Conservation (phyloP, 2,888 invertebrate species). For the Lysandra coridon region DNA sequence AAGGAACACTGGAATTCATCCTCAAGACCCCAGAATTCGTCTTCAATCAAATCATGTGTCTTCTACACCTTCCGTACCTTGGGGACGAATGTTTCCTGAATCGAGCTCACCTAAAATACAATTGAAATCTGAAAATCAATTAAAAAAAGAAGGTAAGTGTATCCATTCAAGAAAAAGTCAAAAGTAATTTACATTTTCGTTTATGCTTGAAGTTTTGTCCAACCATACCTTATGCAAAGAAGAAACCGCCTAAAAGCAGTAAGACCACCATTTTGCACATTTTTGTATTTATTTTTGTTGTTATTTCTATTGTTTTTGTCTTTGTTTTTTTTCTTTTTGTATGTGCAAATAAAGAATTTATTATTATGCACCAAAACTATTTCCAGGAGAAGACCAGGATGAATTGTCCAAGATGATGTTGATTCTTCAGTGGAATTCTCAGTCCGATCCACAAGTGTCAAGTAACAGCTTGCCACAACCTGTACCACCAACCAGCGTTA, state of each 20-base stretch:
- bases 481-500: background rate
- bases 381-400: background rate
- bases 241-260: no score
- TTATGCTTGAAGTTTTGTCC: background rate
- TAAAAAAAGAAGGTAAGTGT: background rate
- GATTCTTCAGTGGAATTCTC: background rate
- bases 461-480: background rate
- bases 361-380: background rate
- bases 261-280: no score
- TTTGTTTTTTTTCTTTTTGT: no score
- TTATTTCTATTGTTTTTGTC: no score
- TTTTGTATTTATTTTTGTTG: no score
- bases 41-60: background rate
- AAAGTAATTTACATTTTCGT: no score
- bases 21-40: background rate
- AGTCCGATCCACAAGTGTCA: background rate
- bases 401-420: conserved; percentile 10
- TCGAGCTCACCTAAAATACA: background rate
- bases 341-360: no score
- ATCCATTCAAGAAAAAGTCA: background rate
- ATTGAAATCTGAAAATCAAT: background rate
- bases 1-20: background rate
- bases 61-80: background rate
- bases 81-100: background rate
- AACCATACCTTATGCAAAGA: background rate